phyloP scores from a whole-genome alignment of 2,888 invertebrate species.

The Eupithecia exiguata region DNA sequence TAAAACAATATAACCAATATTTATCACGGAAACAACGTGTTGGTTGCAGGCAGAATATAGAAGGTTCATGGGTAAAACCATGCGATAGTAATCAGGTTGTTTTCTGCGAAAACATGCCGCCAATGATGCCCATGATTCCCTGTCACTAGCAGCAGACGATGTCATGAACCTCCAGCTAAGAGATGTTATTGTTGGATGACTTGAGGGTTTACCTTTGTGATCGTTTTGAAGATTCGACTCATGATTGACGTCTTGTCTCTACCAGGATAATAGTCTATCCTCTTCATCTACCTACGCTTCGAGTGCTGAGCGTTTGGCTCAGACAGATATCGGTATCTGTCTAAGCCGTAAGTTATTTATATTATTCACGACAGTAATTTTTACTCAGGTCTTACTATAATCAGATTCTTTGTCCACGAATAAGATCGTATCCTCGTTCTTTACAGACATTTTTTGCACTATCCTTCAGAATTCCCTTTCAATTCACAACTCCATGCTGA shows the following conservation, averaged over 20 bases:
- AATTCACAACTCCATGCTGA: neutral
- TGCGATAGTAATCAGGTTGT: neutral
- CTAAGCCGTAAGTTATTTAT: too few relatives aligned
- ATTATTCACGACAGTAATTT: too few relatives aligned
- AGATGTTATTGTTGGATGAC: neutral
- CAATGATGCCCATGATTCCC: neutral
- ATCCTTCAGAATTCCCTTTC: neutral
- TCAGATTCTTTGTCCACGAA: too few relatives aligned
- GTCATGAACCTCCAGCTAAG: neutral
- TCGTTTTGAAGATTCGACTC: neutral
- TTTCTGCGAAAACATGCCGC: neutral
- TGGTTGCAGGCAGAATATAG: neutral
- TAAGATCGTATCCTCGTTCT: neutral
- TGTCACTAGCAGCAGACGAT: neutral
- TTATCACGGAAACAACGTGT: neutral
- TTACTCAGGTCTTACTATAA: too few relatives aligned
- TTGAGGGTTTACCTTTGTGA: neutral
- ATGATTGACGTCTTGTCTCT: neutral
- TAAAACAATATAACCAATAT: neutral
- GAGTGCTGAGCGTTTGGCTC: neutral
- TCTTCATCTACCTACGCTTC: neutral
- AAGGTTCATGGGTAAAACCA: neutral
- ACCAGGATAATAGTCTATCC: neutral
- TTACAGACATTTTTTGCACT: neutral
- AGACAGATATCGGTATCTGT: too few relatives aligned